Base-by-base conservation (phyloP, 1,140 invertebrate genomes). In the Magallana ariakensis region DNA sequence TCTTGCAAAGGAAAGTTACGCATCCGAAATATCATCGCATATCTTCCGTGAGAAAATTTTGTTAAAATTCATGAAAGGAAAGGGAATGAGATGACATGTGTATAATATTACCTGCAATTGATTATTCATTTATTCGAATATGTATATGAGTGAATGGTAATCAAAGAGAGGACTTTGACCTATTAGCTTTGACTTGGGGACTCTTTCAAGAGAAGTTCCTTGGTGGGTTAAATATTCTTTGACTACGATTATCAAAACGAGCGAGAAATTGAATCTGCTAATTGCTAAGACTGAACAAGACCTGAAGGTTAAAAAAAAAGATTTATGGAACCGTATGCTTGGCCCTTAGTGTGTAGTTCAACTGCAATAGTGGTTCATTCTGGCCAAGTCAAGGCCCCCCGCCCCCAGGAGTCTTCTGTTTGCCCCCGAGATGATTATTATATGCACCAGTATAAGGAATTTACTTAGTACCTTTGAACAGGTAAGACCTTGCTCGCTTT, bases 401-500 rank as follows among this genome's bases (percentile, higher is more conserved):
- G 26, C 66, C 13, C 66, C 66, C 19, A 33, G 22, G 66, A 26
- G 66, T 33, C 9, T 75, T 19, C 66, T 10, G 22, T 86, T 57
- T 81, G 80, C 75, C 46, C 85, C 85, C 53, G 75, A 82, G 56
- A 86, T 86, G 85, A 46, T 86, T 56, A 56, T 75, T 53, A 11
- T 86, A 53, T 86, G 75, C 81, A 58, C 46, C 26, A 86, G 62
- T 58, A 80, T 86, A 75, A 80, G 85, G 81, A 86, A 57, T 46
- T 57, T 86, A 75, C 85, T 86, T 86, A 82, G 81, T 81, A 10
- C 19, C 15, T 86, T 86, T 81, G 85, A 86, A 82, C 80, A 82
- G 85, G 85, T 86, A 81, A 86, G 85, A 81, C 54, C 8, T 46
- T 46, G 33, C 33, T 46, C 2, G 5, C 33, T 46, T 46, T 46